Conservation (phyloP, 2,113 vertebrate species). For the Lates calcarifer region DNA sequence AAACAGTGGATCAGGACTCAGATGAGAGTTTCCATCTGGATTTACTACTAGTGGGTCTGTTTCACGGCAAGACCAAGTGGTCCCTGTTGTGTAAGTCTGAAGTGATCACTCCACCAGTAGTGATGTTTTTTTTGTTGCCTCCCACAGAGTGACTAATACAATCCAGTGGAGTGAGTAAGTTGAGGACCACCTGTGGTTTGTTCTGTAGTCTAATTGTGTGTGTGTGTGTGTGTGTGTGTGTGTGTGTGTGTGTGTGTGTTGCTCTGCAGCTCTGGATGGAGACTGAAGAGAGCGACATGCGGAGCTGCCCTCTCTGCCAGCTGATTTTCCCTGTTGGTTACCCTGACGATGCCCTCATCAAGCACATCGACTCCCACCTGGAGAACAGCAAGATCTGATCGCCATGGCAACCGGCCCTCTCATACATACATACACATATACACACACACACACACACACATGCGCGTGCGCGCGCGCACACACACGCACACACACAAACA, state of each 20-base stretch:
- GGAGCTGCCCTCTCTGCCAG: slow-evolving; percentile 97
- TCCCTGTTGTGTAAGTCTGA: slow-evolving; percentile 26
- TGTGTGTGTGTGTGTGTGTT: slow-evolving; percentile 33
- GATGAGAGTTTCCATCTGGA: slow-evolving; percentile 16
- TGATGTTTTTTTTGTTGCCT: slow-evolving; percentile 28
- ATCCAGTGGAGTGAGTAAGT: slow-evolving; percentile 7
- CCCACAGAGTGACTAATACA: slow-evolving; percentile 56
- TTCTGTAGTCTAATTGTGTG: slow-evolving; percentile 5
- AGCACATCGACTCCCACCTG: slow-evolving; percentile 98
- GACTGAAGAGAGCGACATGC: slow-evolving; percentile 95
- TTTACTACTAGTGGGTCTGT: slow-evolving; percentile 26
- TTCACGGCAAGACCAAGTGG: neutral
- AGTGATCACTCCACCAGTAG: slow-evolving; percentile 28
- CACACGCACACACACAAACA: slow-evolving; percentile 12
- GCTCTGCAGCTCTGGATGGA: slow-evolving; percentile 94
- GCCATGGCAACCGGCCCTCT: slow-evolving; percentile 53
- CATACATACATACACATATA: neutral
- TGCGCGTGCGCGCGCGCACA: no score
- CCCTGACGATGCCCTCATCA: slow-evolving; percentile 97
- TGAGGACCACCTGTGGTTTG: neutral
- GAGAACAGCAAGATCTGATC: slow-evolving; percentile 99
- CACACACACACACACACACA: neutral
- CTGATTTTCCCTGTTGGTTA: slow-evolving; percentile 96
- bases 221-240: slow-evolving; percentile 21
- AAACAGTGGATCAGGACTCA: neutral